Base-by-base conservation (phyloP, 64 coral and sea anemone genomes). In the Montipora cactus region DNA sequence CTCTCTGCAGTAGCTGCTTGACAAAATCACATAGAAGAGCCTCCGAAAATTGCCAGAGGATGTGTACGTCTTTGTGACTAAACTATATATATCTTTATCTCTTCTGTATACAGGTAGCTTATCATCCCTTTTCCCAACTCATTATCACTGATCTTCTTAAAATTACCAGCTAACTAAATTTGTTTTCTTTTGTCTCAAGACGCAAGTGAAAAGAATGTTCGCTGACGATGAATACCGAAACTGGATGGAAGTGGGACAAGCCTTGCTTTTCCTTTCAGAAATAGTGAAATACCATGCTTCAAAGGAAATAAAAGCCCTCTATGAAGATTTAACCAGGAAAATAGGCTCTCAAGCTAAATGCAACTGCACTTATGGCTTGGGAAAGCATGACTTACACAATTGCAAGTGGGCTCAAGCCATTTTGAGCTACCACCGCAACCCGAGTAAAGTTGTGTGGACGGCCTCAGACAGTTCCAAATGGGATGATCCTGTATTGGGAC, bases 331-430 rank as follows among this genome's bases (percentile, higher is more conserved):
- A 14, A 81, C 79, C 4, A 9, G 11, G 7, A 81, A 22, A 51
- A 51, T 81, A 28, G 79, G 79, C 50, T 28, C 79, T 59, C 20
- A 51, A 59, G 59, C 79, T 28, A 81, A 81, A 20, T 81, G 79
- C 23, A 19, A 59, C 50, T 81, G 79, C 22, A 81, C 79, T 4
- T 1, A 59, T 58, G 79, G 50, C 23, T 51, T 51, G 21, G 19
- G 48, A 59, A 81, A 58, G 50, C 79, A 59, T 5, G 9, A 81
- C n/a, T 12, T 15, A 5, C 50, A 25, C 79, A 81, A n/a, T 49
- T 81, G 79, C 59, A 81, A 51, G 79, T 81, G 79, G 79, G 79
- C 79, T 57, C 79, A 81, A 81, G 79, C 79, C 79, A 81, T 81
- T 11, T 23, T 21, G 1, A 81, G 79, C 52, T 81, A 81, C 50